These are phyloP conservation scores for Ophion costatus DNA, from an alignment of 2,888 invertebrate genomes.

Conservation along the genomic window DNA sequence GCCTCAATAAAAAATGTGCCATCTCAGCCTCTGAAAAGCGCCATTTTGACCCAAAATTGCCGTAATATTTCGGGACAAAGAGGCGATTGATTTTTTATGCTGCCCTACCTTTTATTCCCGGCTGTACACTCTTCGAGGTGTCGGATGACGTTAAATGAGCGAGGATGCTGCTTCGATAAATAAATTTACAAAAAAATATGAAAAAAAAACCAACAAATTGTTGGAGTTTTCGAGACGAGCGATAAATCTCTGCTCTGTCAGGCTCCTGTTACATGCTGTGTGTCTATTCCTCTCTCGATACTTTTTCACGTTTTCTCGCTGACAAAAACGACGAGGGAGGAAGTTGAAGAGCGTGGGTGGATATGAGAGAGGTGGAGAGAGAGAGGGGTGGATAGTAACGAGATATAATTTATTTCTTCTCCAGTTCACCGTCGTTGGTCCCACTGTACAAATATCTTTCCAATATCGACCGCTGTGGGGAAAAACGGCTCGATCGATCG, in stretches of 20 bases:
- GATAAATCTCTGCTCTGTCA: constrained; percentile 53
- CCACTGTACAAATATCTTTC: background rate
- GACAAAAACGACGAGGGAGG: constrained; percentile 13
- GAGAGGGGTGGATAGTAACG: background rate
- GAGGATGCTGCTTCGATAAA: constrained; percentile 22
- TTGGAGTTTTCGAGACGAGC: constrained; percentile 33
- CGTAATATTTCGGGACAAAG: background rate
- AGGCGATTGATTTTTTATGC: background rate
- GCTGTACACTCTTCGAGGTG: constrained; percentile 25
- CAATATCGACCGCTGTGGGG: background rate
- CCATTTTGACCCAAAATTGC: background rate
- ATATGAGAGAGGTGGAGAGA: background rate
- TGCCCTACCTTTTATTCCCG: background rate
- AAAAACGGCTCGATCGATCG: background rate
- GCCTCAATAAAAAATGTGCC: too few relatives aligned
- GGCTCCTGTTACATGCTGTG: constrained; percentile 20
- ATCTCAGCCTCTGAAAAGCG: background rate
- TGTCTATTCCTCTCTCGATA: constrained; percentile 23
- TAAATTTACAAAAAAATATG: background rate
- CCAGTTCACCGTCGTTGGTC: constrained; percentile 10
- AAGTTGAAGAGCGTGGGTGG: background rate
- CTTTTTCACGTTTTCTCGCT: constrained; percentile 19
- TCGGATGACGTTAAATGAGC: constrained; percentile 34
- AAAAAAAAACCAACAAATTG: constrained; percentile 10
- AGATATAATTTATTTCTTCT: constrained; percentile 39